Conservation (phyloP, 2,797 vertebrate genomes). For the Platyrinchus mystaceus region DNA sequence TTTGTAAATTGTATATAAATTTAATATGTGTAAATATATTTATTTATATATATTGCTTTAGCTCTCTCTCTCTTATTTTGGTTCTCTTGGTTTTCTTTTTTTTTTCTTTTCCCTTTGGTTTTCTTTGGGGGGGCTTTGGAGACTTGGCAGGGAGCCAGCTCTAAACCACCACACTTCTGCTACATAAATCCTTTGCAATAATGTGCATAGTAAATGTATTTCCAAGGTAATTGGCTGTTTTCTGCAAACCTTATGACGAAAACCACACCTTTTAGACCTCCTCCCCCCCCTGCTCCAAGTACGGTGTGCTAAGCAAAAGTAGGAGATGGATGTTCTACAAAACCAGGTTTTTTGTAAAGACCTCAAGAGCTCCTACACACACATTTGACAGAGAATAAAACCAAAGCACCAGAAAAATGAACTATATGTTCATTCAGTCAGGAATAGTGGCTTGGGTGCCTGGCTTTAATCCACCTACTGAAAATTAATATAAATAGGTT, state of each 20-base stretch:
- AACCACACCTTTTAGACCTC: background rate
- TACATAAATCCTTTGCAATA: background rate
- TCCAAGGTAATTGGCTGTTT: background rate
- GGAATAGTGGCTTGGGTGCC: background rate
- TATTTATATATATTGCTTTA: no score
- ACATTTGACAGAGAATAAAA: background rate
- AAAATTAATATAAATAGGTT: background rate
- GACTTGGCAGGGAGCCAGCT: no score
- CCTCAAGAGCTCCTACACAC: background rate
- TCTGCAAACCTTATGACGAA: background rate
- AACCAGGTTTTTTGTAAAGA: background rate
- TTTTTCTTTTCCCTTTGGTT: no score
- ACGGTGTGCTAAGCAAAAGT: background rate
- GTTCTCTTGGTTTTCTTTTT: no score
- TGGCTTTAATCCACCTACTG: background rate
- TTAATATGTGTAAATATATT: no score
- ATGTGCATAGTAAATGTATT: background rate
- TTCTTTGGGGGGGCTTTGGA: no score
- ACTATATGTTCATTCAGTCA: background rate
- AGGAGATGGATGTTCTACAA: background rate
- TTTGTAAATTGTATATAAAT: no score
- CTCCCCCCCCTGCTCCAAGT: background rate
- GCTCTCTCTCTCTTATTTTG: no score
- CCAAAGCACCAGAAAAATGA: background rate
- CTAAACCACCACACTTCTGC: no score